Evolutionary conservation across 2,797 vertebrate genomes (phyloP).

Genomic region (Leucoraja ocellata): DNA sequence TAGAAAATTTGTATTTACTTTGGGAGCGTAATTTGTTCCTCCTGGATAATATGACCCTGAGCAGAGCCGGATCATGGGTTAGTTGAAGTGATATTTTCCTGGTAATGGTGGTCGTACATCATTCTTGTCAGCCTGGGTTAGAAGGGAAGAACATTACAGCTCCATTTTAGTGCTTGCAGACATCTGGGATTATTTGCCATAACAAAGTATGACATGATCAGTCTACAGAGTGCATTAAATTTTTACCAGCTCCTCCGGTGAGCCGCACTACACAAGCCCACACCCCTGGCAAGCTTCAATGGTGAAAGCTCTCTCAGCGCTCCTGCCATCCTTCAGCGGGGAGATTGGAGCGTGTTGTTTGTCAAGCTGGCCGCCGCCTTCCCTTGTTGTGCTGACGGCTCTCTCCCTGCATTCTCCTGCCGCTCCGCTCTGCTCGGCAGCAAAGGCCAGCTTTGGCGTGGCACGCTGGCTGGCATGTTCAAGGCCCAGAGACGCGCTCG

Average conservation of each 20-base stretch:
- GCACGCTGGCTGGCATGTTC: constrained; percentile 43
- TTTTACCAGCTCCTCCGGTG: constrained; percentile 91
- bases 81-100: constrained; percentile 99
- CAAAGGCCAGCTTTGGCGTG: constrained; percentile 35
- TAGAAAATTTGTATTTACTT: constrained; percentile 99
- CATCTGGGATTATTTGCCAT: constrained; percentile 99
- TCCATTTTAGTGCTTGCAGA: constrained; percentile 99
- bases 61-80: constrained; percentile 98
- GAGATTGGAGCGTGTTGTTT: constrained; percentile 60
- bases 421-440: not conserved
- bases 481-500: constrained; percentile 50
- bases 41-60: constrained; percentile 99
- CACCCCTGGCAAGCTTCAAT: constrained; percentile 67
- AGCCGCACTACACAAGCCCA: constrained; percentile 68
- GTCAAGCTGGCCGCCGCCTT: not conserved
- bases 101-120: constrained; percentile 99
- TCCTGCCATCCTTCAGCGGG: constrained; percentile 71
- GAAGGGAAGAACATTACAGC: constrained; percentile 98
- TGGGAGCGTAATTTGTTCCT: constrained; percentile 99
- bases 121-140: constrained; percentile 98
- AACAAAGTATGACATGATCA: constrained; percentile 98
- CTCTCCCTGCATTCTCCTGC: not conserved
- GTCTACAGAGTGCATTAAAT: constrained; percentile 98
- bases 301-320: constrained; percentile 67
- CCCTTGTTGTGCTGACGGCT: not conserved